Percentiles rank a stretch among this genome's conserved stretches.
phyloP scores from a whole-genome alignment of 2,888 invertebrate genomes.

The Catocala sponsa region DNA sequence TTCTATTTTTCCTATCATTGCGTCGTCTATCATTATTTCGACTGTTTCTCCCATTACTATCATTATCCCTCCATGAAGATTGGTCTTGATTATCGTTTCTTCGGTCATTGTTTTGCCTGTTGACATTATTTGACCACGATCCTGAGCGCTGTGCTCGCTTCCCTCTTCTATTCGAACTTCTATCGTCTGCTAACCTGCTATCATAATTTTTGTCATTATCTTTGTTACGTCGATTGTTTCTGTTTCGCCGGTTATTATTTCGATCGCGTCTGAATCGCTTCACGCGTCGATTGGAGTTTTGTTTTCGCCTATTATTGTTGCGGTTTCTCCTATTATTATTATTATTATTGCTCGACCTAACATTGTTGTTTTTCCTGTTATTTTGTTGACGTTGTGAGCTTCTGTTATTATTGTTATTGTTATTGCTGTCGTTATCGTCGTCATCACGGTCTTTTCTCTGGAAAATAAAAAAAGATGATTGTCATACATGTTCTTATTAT shows the following conservation, averaged over 20 bases:
- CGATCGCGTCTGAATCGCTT: conserved; percentile 1
- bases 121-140: not conserved
- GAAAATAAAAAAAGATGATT: conserved; percentile 4
- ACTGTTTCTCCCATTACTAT: not conserved
- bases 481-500: not conserved
- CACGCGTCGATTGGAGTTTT: not conserved
- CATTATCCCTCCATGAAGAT: not conserved
- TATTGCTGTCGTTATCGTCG: not conserved
- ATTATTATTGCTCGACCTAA: not conserved
- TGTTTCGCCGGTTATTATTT: not conserved
- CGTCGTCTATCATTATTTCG: not conserved
- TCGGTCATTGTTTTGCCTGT: not conserved
- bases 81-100: not conserved
- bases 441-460: conserved; percentile 23
- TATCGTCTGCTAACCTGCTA: not conserved
- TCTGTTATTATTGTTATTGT: conserved; percentile 1
- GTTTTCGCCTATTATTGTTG: not conserved
- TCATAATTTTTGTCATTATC: not conserved
- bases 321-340: not conserved
- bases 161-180: conserved; percentile 1
- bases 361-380: not conserved
- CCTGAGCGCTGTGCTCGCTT: not conserved
- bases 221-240: not conserved
- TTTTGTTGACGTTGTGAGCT: not conserved
- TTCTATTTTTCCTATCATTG: not conserved